Percentiles rank a stretch among this genome's conserved stretches.
Conservation (phyloP, 2,888 invertebrate species). For the Dilophus febrilis region DNA sequence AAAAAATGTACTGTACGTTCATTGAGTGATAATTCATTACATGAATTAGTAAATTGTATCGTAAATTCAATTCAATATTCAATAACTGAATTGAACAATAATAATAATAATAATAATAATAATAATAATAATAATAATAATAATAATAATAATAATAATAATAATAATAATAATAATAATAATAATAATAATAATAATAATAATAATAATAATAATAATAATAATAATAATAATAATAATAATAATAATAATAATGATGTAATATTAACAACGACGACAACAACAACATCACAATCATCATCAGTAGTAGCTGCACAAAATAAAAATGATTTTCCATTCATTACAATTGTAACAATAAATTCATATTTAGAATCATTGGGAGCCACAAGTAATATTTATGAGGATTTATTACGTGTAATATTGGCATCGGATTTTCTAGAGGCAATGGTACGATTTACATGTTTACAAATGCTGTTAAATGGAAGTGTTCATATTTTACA, state of each 20-base stretch:
- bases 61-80: conserved; percentile 45
- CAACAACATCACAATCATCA: no score
- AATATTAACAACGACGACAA: no score
- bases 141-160: no score
- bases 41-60: conserved; percentile 40
- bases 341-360: conserved; percentile 41
- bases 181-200: no score
- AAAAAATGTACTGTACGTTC: conserved; percentile 43
- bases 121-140: no score
- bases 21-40: conserved; percentile 40
- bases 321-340: conserved; percentile 35
- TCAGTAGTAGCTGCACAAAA: conserved; percentile 27
- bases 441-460: conserved; percentile 46
- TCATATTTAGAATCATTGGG: conserved; percentile 41
- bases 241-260: no score
- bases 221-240: no score
- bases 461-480: conserved; percentile 44
- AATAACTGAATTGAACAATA: conserved; percentile 20
- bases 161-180: no score
- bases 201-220: no score
- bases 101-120: no score
- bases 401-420: conserved; percentile 47
- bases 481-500: conserved; percentile 46
- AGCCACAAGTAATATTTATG: conserved; percentile 48
- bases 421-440: conserved; percentile 47